Percentiles rank a stretch among this genome's conserved stretches.
Evolutionary conservation across 2,888 invertebrate species (phyloP).

Genomic region (Pyralis farinalis): DNA sequence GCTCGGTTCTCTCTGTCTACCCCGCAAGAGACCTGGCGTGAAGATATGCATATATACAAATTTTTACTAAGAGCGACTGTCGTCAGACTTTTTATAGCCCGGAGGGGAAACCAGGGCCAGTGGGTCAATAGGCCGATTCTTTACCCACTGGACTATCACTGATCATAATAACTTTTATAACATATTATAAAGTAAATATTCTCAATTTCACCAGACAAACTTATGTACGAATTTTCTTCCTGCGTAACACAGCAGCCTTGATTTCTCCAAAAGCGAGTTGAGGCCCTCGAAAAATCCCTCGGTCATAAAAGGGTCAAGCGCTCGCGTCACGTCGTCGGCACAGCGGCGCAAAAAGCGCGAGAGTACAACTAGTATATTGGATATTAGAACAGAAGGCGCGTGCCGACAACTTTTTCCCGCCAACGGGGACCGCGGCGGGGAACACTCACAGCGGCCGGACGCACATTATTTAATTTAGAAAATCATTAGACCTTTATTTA

Average conservation of each 20-base stretch:
- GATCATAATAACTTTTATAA: too few relatives aligned
- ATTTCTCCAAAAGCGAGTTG: conserved; percentile 20
- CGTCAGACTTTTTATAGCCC: too few relatives aligned
- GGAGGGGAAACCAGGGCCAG: too few relatives aligned
- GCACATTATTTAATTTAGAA: conserved; percentile 51
- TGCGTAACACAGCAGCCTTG: conserved; percentile 4
- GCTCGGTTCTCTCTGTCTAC: too few relatives aligned
- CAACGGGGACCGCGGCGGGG: conserved; percentile 29
- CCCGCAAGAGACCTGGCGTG: too few relatives aligned
- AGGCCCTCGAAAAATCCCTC: conserved; percentile 49
- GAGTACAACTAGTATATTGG: conserved; percentile 75
- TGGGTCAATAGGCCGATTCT: too few relatives aligned
- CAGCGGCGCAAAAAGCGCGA: conserved; percentile 58
- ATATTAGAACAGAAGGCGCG: conserved; percentile 75
- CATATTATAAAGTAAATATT: too few relatives aligned
- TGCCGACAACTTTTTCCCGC: conserved; percentile 59
- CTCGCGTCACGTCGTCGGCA: conserved; percentile 53
- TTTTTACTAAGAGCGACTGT: too few relatives aligned
- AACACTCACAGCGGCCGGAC: conserved; percentile 28
- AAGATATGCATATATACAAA: too few relatives aligned
- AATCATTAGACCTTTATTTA: conserved; percentile 22
- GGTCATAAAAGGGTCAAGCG: conserved; percentile 75
- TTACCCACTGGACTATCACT: too few relatives aligned
- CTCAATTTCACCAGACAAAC: too few relatives aligned
- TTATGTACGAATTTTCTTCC: too few relatives aligned